Base-by-base conservation (phyloP, 2,797 vertebrate genomes). In the Melanotaenia nigrans region DNA sequence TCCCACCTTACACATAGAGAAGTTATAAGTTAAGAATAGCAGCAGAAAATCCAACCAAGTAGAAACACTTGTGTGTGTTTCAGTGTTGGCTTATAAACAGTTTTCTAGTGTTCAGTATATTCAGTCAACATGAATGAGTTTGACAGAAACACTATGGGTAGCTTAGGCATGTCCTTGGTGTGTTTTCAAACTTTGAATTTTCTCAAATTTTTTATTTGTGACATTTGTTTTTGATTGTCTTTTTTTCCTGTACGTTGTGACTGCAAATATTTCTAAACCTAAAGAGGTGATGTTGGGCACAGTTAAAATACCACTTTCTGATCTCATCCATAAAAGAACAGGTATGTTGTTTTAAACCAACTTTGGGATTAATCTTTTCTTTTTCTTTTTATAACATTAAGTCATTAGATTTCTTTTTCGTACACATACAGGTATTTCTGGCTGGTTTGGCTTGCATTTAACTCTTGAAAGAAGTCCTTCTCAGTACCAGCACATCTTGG, bases 371-470 rank as follows among this genome's bases (percentile, higher is more conserved):
- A 49, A 11, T 22, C n/a, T n/a, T 51, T 18, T 56, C 18, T 25
- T 25, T 16, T n/a, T 12, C 22, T 13, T 54, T 30, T 14, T 18
- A 6, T 5, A 42, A 16, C 5, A 69, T 22, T 32, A 40, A 64
- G 1, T 78, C 3, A 38, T 16, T 40, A 0, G 64, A 0, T 82
- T 66, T 65, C 4, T 58, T 61, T 57, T 64, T 54, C 10, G 22
- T 0, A 25, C 61, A 54, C 40, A 7, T 63, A 0, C 63, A 99
- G 98, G 98, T 32, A 95, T 99, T 71, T 94, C 94, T 36, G 98
- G 98, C 81, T 99, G 98, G 98, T 97, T 93, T 91, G 95, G 95
- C 1, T 78, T 99, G 25, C 87, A 90, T 42, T 56, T 90, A 0
- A 77, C 95, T 5, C 89, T 90, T 32, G 92, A 93, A 22, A 22